phyloP scores from a whole-genome alignment of 2,113 vertebrate species.

The Gila orcuttii region DNA sequence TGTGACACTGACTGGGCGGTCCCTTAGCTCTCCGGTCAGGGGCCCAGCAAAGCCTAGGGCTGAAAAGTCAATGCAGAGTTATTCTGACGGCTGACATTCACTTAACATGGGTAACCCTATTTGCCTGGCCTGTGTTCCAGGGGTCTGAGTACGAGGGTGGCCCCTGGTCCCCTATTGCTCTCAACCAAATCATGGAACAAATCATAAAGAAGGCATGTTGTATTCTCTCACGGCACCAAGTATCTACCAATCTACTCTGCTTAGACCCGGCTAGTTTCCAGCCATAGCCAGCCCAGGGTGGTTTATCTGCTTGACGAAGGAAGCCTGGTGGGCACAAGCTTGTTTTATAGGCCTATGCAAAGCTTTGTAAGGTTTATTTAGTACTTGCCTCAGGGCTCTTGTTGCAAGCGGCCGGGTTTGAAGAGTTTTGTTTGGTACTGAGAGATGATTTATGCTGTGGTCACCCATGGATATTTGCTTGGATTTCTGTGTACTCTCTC shows the following conservation, averaged over 20 bases:
- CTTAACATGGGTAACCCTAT: slow-evolving; percentile 65
- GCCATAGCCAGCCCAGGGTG: neutral
- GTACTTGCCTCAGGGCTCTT: neutral
- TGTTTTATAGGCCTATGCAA: neutral
- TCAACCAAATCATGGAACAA: slow-evolving; percentile 56
- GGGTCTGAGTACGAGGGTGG: slow-evolving; percentile 61
- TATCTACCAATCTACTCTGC: neutral
- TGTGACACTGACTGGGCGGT: slow-evolving; percentile 38
- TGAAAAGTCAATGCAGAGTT: slow-evolving; percentile 57
- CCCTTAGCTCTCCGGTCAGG: slow-evolving; percentile 31
- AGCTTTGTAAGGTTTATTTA: slow-evolving; percentile 7
- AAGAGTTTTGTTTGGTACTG: slow-evolving; percentile 14
- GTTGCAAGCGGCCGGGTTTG: neutral
- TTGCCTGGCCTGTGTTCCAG: slow-evolving; percentile 14
- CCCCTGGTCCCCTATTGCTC: slow-evolving; percentile 47
- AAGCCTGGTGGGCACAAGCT: neutral
- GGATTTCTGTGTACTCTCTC: slow-evolving; percentile 18
- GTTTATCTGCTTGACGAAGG: neutral
- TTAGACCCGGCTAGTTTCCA: neutral
- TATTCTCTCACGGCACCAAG: neutral
- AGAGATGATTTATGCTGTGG: slow-evolving; percentile 21
- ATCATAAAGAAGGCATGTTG: slow-evolving; percentile 54
- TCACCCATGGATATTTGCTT: slow-evolving; percentile 21
- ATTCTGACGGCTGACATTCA: slow-evolving; percentile 67
- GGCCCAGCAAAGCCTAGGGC: slow-evolving; percentile 57